A percentile compares a stretch with the other conserved stretches of the same genome.
These are phyloP conservation scores for Adineta ricciae DNA, from an alignment of 2,888 invertebrate genomes.

Conservation along the genomic window DNA sequence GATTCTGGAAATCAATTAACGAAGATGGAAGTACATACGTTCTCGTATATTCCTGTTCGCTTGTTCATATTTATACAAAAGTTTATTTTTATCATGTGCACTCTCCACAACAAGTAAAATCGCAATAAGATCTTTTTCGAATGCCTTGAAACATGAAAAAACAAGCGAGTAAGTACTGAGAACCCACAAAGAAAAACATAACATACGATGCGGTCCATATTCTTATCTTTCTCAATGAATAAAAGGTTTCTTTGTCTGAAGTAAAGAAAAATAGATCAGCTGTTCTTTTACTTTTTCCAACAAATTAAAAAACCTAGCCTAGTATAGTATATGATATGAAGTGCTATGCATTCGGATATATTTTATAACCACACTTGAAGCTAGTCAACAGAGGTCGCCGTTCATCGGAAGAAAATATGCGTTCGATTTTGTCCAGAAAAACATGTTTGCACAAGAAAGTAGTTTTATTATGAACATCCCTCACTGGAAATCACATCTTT, in stretches of 20 bases:
- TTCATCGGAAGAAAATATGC: too few relatives aligned
- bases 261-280: not conserved
- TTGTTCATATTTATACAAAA: constrained; percentile 16
- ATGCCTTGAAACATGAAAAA: too few relatives aligned
- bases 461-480: too few relatives aligned
- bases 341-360: too few relatives aligned
- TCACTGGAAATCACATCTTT: too few relatives aligned
- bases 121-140: constrained; percentile 13
- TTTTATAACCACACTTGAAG: too few relatives aligned
- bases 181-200: not conserved
- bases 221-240: not conserved
- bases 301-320: too few relatives aligned
- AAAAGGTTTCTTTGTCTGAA: not conserved
- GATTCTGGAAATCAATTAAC: not conserved
- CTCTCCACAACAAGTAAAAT: not conserved
- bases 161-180: too few relatives aligned
- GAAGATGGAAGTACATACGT: not conserved
- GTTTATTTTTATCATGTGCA: not conserved
- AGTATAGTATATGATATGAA: too few relatives aligned
- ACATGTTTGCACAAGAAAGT: too few relatives aligned
- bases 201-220: not conserved
- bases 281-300: not conserved
- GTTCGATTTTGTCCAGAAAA: too few relatives aligned
- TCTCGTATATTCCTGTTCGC: not conserved
- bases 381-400: too few relatives aligned